A percentile compares a stretch with the other conserved stretches of the same genome.
Conservation (phyloP, 2,113 vertebrate species). For the Nothocercus julius region DNA sequence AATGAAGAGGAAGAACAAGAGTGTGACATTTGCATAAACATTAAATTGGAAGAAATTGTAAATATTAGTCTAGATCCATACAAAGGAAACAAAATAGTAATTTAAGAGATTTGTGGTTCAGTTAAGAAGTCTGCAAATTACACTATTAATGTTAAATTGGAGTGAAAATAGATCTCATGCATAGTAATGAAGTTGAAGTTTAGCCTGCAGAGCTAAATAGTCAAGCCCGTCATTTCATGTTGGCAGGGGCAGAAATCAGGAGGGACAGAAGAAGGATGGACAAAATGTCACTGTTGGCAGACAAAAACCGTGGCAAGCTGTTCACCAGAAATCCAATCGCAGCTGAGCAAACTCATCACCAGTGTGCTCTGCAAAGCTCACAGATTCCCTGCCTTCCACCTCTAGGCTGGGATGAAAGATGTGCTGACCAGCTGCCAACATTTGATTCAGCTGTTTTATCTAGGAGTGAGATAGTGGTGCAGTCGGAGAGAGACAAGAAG, state of each 20-base stretch:
- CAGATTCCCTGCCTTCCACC: constrained; percentile 7
- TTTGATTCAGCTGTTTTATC: constrained; percentile 6
- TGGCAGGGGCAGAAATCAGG: neutral
- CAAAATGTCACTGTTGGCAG: neutral
- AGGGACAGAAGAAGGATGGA: neutral
- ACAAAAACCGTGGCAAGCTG: constrained; percentile 38
- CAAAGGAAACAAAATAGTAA: constrained; percentile 32
- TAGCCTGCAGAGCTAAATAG: constrained; percentile 23
- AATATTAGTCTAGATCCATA: neutral
- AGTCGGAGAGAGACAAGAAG: neutral
- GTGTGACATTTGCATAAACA: neutral
- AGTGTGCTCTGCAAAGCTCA: constrained; percentile 34
- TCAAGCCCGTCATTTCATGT: neutral
- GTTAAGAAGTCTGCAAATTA: constrained; percentile 53
- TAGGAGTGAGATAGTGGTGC: neutral
- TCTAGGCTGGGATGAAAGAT: constrained; percentile 25
- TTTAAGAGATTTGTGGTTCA: constrained; percentile 44
- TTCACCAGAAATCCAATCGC: constrained; percentile 20
- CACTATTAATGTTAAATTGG: constrained; percentile 57
- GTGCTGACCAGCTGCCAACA: neutral
- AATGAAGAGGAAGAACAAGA: neutral
- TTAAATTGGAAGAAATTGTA: constrained; percentile 15
- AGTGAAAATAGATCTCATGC: constrained; percentile 57
- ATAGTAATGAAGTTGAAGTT: constrained; percentile 64
- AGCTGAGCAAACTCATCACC: neutral